Base-by-base conservation (phyloP, 1,140 invertebrate genomes). In the Chlorops oryzae region DNA sequence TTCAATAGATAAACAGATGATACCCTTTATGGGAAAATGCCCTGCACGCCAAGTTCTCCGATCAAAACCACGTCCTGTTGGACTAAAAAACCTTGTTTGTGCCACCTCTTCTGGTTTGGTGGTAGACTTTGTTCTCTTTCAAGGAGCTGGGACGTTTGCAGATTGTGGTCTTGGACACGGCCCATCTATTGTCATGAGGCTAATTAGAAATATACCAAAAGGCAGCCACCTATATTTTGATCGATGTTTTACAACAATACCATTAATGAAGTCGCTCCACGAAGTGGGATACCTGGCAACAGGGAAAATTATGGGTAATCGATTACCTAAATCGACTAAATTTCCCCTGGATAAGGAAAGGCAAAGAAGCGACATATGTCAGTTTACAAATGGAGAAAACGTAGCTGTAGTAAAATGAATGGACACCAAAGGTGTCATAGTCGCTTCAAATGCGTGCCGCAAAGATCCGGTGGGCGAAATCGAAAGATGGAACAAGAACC, bases 221-320 rank as follows among this genome's bases (percentile, higher is more conserved):
- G 40, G 40, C 22, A 42, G 40, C 21, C 40, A 42, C 23, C 13
- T 42, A 18, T 42, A 42, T 23, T 42, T 42, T 6, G 40, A 42
- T 20, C 18, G 40, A 42, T 42, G 20, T 42, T 42, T 42, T 23
- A 42, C 40, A 42, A n/a, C n/a, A n/a, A n/a, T n/a, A n/a, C n/a
- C n/a, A n/a, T n/a, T n/a, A n/a, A n/a, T n/a, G n/a, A n/a, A n/a
- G n/a, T n/a, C n/a, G n/a, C n/a, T n/a, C n/a, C n/a, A n/a, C n/a
- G n/a, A n/a, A 42, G 23, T 42, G 22, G 40, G 40, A n/a, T 42
- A 22, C 23, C 18, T 22, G 23, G 18, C n/a, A 42, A 42, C 40
- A 22, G 40, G 20, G 23, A 42, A 18, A 42, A 42, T 42, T 42
- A 42, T 42, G 40, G 40, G 18, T 42, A 42, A 42, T 42, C 15